Percentiles rank a stretch among this genome's conserved stretches.
phyloP scores from a whole-genome alignment of 2,888 invertebrate species.

The Acleris holmiana region DNA sequence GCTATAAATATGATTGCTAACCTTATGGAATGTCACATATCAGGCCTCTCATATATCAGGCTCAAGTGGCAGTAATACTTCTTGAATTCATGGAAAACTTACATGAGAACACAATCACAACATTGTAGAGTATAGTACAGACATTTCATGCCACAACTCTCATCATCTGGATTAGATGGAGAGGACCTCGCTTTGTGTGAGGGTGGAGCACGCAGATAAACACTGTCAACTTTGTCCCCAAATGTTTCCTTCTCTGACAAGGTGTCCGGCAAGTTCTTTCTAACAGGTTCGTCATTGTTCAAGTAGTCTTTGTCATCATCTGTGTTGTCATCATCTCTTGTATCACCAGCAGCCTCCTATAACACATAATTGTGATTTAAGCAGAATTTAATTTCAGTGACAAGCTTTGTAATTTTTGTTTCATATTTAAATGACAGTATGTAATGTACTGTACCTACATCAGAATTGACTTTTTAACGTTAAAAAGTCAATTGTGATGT shows the following conservation, averaged over 20 bases:
- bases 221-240: conserved; percentile 72
- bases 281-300: conserved; percentile 54
- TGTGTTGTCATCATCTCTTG: conserved; percentile 48
- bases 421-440: too few species aligned
- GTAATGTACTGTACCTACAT: too few species aligned
- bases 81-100: conserved; percentile 47
- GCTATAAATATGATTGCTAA: background rate
- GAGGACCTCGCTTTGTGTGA: conserved; percentile 58
- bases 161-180: conserved; percentile 73
- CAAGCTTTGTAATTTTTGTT: too few species aligned
- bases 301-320: conserved; percentile 55
- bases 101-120: conserved; percentile 85
- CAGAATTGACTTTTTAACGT: too few species aligned
- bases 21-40: background rate
- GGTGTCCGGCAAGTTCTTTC: conserved; percentile 48
- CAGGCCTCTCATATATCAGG: too few species aligned
- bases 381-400: too few species aligned
- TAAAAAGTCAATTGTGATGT: too few species aligned
- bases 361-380: background rate
- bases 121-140: conserved; percentile 86
- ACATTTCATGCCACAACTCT: conserved; percentile 85
- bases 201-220: conserved; percentile 59
- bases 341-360: conserved; percentile 68
- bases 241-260: conserved; percentile 53
- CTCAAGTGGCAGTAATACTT: conserved; percentile 10